Conservation (phyloP, 2,797 vertebrate genomes). For the Orientallactaga sibirica region DNA sequence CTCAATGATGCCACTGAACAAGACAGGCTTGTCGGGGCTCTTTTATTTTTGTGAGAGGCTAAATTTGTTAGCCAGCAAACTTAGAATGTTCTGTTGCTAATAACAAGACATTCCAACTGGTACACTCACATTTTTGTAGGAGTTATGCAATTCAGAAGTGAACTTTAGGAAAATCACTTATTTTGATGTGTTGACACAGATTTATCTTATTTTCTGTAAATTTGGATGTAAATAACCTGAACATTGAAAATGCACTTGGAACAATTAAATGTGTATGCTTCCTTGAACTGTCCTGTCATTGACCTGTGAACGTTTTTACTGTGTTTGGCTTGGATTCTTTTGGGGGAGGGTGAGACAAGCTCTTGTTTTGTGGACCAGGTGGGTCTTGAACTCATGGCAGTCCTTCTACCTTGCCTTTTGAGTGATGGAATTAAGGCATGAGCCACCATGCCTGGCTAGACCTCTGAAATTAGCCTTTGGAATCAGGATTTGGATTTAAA, state of each 20-base stretch:
- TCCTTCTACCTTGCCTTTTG: background rate
- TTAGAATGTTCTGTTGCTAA: conserved; percentile 7
- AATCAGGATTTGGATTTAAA: background rate
- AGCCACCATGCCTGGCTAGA: background rate
- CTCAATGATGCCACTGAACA: background rate
- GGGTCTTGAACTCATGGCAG: background rate
- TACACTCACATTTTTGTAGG: conserved; percentile 28
- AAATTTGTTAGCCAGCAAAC: conserved; percentile 4
- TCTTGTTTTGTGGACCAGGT: background rate
- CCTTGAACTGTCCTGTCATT: conserved; percentile 8
- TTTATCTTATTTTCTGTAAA: conserved; percentile 74
- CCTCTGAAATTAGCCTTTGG: conserved; percentile 4
- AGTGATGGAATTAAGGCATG: background rate
- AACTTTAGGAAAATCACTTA: conserved; percentile 59
- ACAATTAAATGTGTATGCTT: conserved; percentile 47
- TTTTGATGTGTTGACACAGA: conserved; percentile 60
- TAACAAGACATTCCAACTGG: conserved; percentile 44
- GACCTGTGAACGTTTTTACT: background rate
- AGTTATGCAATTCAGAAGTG: conserved; percentile 32
- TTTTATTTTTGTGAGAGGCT: background rate
- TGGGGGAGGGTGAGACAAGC: too few relatives aligned
- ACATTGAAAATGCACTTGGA: conserved; percentile 55
- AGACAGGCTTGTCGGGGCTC: background rate
- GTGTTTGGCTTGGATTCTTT: too few relatives aligned
- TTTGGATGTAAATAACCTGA: conserved; percentile 64